phyloP scores from a whole-genome alignment of 2,888 invertebrate species.

The Catocala nupta region DNA sequence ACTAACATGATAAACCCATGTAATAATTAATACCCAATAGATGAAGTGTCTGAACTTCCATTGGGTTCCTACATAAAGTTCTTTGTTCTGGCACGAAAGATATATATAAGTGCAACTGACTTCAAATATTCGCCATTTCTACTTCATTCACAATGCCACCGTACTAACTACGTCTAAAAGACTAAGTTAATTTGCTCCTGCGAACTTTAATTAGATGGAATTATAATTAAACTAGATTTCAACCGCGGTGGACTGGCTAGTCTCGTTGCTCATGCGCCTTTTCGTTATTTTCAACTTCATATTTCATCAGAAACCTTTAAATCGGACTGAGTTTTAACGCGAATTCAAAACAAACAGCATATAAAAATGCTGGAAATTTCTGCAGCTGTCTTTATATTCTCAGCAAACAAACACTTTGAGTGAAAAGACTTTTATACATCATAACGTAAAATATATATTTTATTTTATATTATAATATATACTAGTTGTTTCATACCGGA shows the following conservation, averaged over 20 bases:
- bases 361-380: constrained; percentile 10
- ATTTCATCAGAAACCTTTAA: constrained; percentile 17
- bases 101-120: no score
- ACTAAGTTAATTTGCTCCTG: constrained; percentile 5
- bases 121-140: no score
- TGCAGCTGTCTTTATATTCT: constrained; percentile 4
- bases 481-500: no score
- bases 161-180: background rate
- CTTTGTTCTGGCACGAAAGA: no score
- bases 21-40: no score
- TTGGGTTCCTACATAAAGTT: no score
- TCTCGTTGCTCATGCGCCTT: constrained; percentile 9
- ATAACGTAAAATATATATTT: background rate
- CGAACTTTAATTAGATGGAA: constrained; percentile 10
- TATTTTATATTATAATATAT: background rate
- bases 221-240: constrained; percentile 18
- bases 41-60: no score
- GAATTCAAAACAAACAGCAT: constrained; percentile 11
- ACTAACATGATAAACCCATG: no score
- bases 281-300: constrained; percentile 8
- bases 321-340: background rate
- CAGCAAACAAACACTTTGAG: constrained; percentile 12
- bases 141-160: no score
- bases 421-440: background rate
- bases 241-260: background rate